These are phyloP conservation scores for Pampusana beccarii DNA, from an alignment of 2,113 vertebrate species.

Conservation along the genomic window DNA sequence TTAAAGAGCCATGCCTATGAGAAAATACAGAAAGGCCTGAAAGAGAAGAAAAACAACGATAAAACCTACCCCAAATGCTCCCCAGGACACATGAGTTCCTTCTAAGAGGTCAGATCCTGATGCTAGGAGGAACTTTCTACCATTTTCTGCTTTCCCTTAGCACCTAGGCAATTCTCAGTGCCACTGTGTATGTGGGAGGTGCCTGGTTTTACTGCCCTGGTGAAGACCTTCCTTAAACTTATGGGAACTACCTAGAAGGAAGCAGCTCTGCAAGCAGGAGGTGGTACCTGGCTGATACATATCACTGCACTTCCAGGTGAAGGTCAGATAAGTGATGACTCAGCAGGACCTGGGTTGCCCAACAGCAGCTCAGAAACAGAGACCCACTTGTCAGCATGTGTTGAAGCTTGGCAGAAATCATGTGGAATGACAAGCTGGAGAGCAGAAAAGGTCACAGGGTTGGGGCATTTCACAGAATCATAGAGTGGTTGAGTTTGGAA, in stretches of 20 bases:
- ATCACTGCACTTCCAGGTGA: not conserved
- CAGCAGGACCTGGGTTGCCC: not conserved
- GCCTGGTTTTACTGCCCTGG: not conserved
- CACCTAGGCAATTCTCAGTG: not conserved
- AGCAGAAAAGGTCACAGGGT: not conserved
- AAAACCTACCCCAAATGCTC: not conserved
- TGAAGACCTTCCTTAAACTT: not conserved
- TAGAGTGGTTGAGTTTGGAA: too few species aligned
- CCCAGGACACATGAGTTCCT: not conserved
- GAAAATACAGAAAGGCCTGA: not conserved
- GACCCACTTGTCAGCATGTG: not conserved
- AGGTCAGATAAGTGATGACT: not conserved
- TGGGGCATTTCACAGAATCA: not conserved
- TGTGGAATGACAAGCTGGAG: not conserved
- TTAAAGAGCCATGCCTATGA: not conserved
- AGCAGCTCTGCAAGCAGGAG: not conserved
- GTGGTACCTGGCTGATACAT: not conserved
- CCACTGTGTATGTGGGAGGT: not conserved
- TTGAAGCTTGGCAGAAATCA: not conserved
- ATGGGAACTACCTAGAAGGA: not conserved
- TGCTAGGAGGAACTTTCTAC: not conserved
- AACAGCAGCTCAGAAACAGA: not conserved
- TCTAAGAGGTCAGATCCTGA: not conserved
- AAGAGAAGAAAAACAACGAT: not conserved
- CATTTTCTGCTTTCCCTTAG: not conserved